Percentiles rank a stretch among this genome's conserved stretches.
Evolutionary conservation across 2,888 invertebrate genomes (phyloP).

Genomic region (Pachydiplax longipennis): DNA sequence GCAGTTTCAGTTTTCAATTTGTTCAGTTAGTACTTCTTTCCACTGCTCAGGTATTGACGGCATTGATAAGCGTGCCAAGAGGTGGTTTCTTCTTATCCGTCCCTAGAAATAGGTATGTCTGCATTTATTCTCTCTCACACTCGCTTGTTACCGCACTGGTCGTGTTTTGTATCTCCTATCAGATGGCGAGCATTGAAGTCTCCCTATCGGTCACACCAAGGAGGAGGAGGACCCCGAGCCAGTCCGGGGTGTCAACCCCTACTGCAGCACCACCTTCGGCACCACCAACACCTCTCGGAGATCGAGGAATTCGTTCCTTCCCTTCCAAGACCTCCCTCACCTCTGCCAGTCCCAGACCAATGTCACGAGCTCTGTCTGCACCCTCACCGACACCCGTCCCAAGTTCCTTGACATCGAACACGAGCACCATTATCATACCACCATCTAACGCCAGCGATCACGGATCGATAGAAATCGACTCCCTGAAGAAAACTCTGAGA

Average conservation of each 20-base stretch:
- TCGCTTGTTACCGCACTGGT: neutral
- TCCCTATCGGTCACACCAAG: conserved; percentile 73
- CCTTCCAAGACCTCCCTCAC: conserved; percentile 42
- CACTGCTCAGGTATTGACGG: too few relatives aligned
- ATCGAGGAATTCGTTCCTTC: conserved; percentile 20
- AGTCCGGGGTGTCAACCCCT: neutral
- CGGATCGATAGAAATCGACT: conserved; percentile 67
- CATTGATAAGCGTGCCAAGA: too few relatives aligned
- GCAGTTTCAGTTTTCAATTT: too few relatives aligned
- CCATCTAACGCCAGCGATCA: conserved; percentile 36
- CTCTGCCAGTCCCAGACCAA: conserved; percentile 3
- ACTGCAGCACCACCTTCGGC: neutral
- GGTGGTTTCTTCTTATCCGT: too few relatives aligned
- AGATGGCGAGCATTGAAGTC: conserved; percentile 88
- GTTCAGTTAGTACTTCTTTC: too few relatives aligned
- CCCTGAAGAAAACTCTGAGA: conserved; percentile 72
- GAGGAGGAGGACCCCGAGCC: conserved; percentile 63
- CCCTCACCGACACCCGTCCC: conserved; percentile 56
- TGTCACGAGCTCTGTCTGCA: conserved; percentile 48
- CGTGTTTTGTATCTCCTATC: conserved; percentile 50
- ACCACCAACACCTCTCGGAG: conserved; percentile 13
- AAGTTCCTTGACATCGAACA: conserved; percentile 58
- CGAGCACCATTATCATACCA: conserved; percentile 52
- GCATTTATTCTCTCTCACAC: too few relatives aligned
- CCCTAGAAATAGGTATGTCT: too few relatives aligned